Evolutionary conservation across 1,140 invertebrate genomes (phyloP).

Genomic region (Zaprionus taronus): DNA sequence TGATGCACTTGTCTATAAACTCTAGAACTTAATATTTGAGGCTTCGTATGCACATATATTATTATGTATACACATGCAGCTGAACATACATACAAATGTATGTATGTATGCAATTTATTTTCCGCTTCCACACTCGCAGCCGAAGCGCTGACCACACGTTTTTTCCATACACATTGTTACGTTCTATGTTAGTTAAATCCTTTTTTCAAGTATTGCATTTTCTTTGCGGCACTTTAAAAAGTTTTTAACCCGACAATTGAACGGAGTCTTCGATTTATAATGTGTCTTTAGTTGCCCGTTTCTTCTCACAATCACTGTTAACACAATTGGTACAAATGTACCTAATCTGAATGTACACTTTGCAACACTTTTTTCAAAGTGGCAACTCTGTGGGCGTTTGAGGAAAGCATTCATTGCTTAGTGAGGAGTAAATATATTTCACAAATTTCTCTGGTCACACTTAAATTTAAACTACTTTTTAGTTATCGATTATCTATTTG

Average conservation of each 20-base stretch:
- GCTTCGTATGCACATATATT: slow-evolving; percentile 39
- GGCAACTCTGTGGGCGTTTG: slow-evolving; percentile 15
- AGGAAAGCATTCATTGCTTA: no score
- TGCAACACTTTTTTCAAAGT: slow-evolving; percentile 5
- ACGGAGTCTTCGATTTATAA: slow-evolving; percentile 11
- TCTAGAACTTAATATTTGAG: slow-evolving; percentile 30
- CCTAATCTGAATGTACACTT: slow-evolving; percentile 5
- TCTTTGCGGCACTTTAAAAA: slow-evolving; percentile 22
- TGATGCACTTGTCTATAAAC: slow-evolving; percentile 28
- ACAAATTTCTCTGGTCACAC: background rate
- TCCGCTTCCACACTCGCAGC: slow-evolving; percentile 47
- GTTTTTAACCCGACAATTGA: slow-evolving; percentile 13
- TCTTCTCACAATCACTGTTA: slow-evolving; percentile 24
- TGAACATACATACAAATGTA: slow-evolving; percentile 40
- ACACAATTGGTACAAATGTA: slow-evolving; percentile 30
- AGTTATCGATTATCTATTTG: background rate
- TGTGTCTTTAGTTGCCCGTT: slow-evolving; percentile 18
- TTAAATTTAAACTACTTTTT: background rate
- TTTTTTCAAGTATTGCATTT: slow-evolving; percentile 29
- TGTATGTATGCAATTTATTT: slow-evolving; percentile 47
- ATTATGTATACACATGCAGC: slow-evolving; percentile 39
- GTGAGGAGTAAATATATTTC: background rate
- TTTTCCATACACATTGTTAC: slow-evolving; percentile 59
- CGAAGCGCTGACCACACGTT: slow-evolving; percentile 67
- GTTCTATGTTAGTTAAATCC: background rate